phyloP scores from a whole-genome alignment of 2,113 vertebrate species.

The Elephantulus edwardii region DNA sequence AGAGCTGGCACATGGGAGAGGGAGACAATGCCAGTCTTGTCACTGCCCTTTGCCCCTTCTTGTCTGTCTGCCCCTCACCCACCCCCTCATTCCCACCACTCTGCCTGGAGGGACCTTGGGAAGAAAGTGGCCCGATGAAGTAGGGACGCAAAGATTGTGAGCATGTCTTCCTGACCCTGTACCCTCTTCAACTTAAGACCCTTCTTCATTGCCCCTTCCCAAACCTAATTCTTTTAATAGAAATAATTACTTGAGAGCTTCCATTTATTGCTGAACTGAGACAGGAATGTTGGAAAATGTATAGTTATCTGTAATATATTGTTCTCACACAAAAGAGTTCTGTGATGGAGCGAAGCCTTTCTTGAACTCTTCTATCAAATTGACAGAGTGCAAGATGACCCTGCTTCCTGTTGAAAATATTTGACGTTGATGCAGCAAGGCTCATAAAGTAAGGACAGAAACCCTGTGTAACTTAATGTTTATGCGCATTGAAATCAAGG shows the following conservation, averaged over 20 bases:
- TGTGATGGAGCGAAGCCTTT: not conserved
- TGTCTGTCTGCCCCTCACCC: too few species aligned
- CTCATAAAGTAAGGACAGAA: not conserved
- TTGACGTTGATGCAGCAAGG: not conserved
- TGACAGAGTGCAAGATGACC: not conserved
- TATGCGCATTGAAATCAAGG: not conserved
- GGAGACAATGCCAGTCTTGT: not conserved
- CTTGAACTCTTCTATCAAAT: not conserved
- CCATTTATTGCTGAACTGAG: not conserved
- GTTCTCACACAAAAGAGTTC: not conserved
- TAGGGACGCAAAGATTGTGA: not conserved
- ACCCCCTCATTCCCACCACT: not conserved
- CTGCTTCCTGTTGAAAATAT: not conserved
- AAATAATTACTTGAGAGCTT: not conserved
- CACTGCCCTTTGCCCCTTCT: not conserved
- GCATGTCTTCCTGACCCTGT: not conserved
- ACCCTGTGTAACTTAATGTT: not conserved
- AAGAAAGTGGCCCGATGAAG: not conserved
- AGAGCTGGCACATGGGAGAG: not conserved
- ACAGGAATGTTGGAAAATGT: not conserved
- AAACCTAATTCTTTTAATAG: not conserved
- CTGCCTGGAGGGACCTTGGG: not conserved
- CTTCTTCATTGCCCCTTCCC: not conserved
- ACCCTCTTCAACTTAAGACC: too few species aligned
- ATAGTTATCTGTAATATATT: not conserved